phyloP scores from a whole-genome alignment of 2,113 vertebrate species.

The zebrafish (Danio rerio) region DNA sequence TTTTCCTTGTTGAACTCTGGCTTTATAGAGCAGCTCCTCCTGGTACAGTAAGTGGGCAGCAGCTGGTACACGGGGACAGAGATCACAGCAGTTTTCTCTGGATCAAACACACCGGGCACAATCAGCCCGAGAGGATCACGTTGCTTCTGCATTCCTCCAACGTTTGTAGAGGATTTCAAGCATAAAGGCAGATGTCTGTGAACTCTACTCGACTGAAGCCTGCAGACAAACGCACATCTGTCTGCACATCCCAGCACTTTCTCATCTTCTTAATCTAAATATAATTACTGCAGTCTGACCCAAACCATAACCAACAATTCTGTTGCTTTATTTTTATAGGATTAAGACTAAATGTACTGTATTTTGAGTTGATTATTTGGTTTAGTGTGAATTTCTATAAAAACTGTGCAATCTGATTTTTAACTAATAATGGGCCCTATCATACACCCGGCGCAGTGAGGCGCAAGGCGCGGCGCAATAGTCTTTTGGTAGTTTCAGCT shows the following conservation, averaged over 20 bases:
- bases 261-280: not conserved
- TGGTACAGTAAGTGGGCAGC: constrained; percentile 16
- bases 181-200: constrained; percentile 25
- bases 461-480: too few species aligned
- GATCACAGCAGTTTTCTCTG: constrained; percentile 32
- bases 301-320: not conserved
- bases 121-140: constrained; percentile 22
- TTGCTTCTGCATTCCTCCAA: constrained; percentile 27
- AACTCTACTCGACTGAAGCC: not conserved
- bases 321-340: not conserved
- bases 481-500: too few species aligned
- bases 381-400: not conserved
- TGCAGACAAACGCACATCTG: not conserved
- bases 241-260: not conserved
- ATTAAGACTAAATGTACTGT: not conserved
- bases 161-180: constrained; percentile 15
- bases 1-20: not conserved
- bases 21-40: constrained; percentile 12
- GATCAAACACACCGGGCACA: constrained; percentile 26
- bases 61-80: constrained; percentile 20
- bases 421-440: too few species aligned
- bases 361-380: not conserved
- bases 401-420: not conserved
- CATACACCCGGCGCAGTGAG: too few species aligned
- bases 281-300: not conserved